Conservation (phyloP, 1,140 invertebrate species). For the Apis laboriosa region DNA sequence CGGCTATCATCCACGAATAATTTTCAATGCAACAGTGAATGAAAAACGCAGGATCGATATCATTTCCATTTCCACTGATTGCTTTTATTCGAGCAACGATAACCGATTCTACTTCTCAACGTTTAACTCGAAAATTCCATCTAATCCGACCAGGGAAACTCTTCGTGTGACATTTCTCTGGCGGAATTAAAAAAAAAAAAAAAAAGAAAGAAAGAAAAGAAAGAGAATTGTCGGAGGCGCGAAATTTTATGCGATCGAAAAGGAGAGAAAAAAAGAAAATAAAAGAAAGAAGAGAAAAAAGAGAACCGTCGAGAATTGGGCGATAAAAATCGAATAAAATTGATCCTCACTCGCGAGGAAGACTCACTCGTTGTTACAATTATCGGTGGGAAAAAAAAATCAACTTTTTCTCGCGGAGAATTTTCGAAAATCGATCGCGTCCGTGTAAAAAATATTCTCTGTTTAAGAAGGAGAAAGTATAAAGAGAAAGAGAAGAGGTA, state of each 20-base stretch:
- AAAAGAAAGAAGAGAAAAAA: neutral
- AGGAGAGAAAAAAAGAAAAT: neutral
- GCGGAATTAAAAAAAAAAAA: neutral
- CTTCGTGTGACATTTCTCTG: neutral
- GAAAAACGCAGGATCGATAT: neutral
- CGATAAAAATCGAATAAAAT: neutral
- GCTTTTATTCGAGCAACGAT: neutral
- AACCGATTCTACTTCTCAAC: neutral
- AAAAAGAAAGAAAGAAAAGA: no score
- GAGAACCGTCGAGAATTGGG: no score
- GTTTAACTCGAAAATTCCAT: conserved; percentile 25
- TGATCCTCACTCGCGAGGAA: no score
- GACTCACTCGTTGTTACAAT: no score
- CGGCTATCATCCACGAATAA: neutral
- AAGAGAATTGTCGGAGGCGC: neutral
- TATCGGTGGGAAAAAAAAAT: no score
- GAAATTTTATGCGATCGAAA: neutral
- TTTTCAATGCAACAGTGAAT: neutral
- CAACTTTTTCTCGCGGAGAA: no score
- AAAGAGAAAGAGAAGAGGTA: no score
- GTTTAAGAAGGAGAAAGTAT: no score
- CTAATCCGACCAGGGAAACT: neutral
- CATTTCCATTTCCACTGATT: neutral
- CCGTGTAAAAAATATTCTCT: no score
- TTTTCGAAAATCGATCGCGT: no score